Base-by-base conservation (phyloP, 1,140 invertebrate species). In the Nebria ingens region DNA sequence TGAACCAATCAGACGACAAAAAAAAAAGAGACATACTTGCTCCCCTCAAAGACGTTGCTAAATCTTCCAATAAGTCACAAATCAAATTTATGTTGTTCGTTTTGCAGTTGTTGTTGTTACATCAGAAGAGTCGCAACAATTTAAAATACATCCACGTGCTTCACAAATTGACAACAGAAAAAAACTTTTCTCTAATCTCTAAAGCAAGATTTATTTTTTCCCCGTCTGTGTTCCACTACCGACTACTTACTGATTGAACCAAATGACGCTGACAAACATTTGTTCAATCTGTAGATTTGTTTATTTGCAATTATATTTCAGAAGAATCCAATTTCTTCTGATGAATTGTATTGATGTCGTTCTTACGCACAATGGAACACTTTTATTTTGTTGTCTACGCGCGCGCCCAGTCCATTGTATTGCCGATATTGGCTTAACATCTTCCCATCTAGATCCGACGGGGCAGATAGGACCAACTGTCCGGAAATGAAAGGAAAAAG, bases 341-440 rank as follows among this genome's bases (percentile, higher is more conserved):
- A 34, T 34, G 6, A n/a, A 6, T 34, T 9, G 25, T 6, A 9
- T 34, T n/a, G 25, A 6, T 34, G 25, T n/a, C 17, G 9, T 45
- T 45, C 40, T 45, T 45, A 45, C 9, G 40, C 40, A 45, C 40
- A 45, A 45, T 45, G 40, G 17, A 45, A 45, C 40, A 45, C 9
- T 45, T 45, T 45, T 45, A 45, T 45, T 45, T 45, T 45, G 3
- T 9, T 9, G 9, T 45, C 9, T 9, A 4, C 3, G 40, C 17
- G 9, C 9, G 3, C 15, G 9, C 9, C 17, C 17, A 9, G 9
- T 17, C 40, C 15, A 11, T 45, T 45, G 40, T 45, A 45, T 17
- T 3, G 40, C 17, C 40, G 40, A 45, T 45, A 45, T 45, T 45
- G 40, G 40, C 40, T 45, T 45, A 45, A 45, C 40, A 45, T 45